Percentiles rank a stretch among this genome's conserved stretches.
Evolutionary conservation across 1,140 invertebrate genomes (phyloP).

Genomic region (Heliothis virescens): DNA sequence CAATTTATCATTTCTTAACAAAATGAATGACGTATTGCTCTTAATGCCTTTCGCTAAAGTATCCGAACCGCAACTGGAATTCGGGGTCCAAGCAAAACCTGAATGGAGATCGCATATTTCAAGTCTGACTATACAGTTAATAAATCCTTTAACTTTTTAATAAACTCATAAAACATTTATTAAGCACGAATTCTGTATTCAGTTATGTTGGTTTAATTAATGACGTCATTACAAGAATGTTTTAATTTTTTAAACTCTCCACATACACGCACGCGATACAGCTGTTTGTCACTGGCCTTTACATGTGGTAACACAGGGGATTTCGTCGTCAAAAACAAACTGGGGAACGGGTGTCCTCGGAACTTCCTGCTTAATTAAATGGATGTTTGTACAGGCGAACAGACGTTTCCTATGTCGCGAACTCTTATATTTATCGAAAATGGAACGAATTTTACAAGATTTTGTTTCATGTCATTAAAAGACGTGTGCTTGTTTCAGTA

Average conservation of each 20-base stretch:
- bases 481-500: not conserved
- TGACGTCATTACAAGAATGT: slow-evolving; percentile 30
- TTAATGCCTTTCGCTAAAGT: slow-evolving; percentile 46
- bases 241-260: slow-evolving; percentile 53
- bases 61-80: slow-evolving; percentile 37
- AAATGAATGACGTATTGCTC: slow-evolving; percentile 55
- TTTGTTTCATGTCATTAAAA: slow-evolving; percentile 29
- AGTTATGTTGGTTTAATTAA: slow-evolving; percentile 12
- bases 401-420: slow-evolving; percentile 58
- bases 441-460: slow-evolving; percentile 50
- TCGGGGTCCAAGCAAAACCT: slow-evolving; percentile 28
- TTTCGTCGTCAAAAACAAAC: slow-evolving; percentile 65
- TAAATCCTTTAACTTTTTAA: slow-evolving; percentile 46
- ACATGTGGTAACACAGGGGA: slow-evolving; percentile 62
- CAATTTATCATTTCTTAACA: slow-evolving; percentile 59
- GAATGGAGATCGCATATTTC: slow-evolving; percentile 41
- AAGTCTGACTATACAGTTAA: slow-evolving; percentile 12
- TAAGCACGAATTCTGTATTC: not conserved
- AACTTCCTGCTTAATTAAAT: slow-evolving; percentile 78
- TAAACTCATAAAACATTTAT: slow-evolving; percentile 35
- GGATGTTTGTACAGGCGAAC: slow-evolving; percentile 62
- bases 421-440: slow-evolving; percentile 55
- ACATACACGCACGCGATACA: slow-evolving; percentile 60
- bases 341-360: slow-evolving; percentile 60
- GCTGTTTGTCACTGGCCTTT: slow-evolving; percentile 62